Evolutionary conservation across 1,140 invertebrate genomes (phyloP), one percentile per base, ranked within the genome.

Genomic region (Cherax destructor): DNA sequence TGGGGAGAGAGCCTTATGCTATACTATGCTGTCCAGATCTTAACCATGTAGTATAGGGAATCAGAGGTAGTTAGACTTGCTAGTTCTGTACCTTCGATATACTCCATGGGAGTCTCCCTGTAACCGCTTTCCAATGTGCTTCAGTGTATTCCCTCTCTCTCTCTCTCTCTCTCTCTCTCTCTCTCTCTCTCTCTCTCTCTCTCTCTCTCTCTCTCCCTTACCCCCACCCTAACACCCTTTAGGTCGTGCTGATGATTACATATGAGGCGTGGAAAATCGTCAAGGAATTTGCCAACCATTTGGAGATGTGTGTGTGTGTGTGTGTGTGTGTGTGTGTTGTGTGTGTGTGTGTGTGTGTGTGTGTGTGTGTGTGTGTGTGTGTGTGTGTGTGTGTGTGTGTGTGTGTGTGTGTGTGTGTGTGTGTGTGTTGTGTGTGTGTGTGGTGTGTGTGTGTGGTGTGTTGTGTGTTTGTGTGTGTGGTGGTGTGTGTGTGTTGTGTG

Each of bases 311-410:
- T 50, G 21, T 24, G 77, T 72, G 21, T 6, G 83, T 72, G 83
- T 65, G 83, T 84, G 83, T 72, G 83, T 84, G 83, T 84, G 83
- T 84, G 83, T 84, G 83, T 84, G 83, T 84, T 84, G 83, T 84
- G 83, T 84, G 83, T 84, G 83, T 84, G 83, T 84, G 61, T 72
- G 83, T 84, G 83, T 69, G 83, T 72, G 83, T 84, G 83, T 84
- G 61, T 84, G 83, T 84, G 83, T 84, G 83, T 84, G 83, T 84
- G 59, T 83, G 81, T 83, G 81, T 83, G 81, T 83, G 81, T 83
- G 81, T 83, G 81, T 83, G 81, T 83, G 81, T 83, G 81, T 83
- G 81, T 83, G 80, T 61, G 81, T 65, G 59, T 65, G 81, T 65
- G 10, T 65, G 52, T 21, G 52, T 61, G n/a, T 16, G 4, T 65